Conservation (phyloP, 2,888 invertebrate species). For the Flexamia atlantica region DNA sequence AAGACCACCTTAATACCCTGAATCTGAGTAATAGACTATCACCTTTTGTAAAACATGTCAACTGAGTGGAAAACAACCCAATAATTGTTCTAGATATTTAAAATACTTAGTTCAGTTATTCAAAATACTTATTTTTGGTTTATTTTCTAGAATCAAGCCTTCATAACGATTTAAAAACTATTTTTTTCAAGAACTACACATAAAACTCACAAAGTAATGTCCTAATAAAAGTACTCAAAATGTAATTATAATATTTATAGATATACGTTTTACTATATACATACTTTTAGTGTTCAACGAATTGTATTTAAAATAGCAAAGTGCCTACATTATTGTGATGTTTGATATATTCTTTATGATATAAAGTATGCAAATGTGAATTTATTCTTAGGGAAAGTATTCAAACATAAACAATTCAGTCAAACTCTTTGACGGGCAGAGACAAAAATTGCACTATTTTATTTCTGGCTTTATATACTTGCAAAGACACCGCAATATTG, state of each 20-base stretch:
- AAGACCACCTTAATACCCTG: no score
- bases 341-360: slow-evolving; percentile 20
- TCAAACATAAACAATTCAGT: not conserved
- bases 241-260: not conserved
- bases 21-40: no score
- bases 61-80: no score
- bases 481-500: not conserved
- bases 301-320: slow-evolving; percentile 32
- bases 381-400: slow-evolving; percentile 5
- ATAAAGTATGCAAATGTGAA: not conserved
- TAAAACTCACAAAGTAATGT: no score
- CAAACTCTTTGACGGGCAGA: not conserved
- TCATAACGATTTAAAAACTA: no score
- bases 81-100: no score
- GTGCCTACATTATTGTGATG: slow-evolving; percentile 56
- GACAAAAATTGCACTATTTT: not conserved
- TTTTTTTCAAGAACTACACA: no score
- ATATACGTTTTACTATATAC: not conserved
- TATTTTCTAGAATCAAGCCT: no score
- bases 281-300: slow-evolving; percentile 10
- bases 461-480: slow-evolving; percentile 8
- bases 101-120: no score
- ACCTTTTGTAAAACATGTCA: no score
- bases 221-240: no score
- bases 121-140: no score